A percentile compares a stretch with the other conserved stretches of the same genome.
Conservation (phyloP, 1,140 invertebrate genomes). For the Condylostylus longicornis region DNA sequence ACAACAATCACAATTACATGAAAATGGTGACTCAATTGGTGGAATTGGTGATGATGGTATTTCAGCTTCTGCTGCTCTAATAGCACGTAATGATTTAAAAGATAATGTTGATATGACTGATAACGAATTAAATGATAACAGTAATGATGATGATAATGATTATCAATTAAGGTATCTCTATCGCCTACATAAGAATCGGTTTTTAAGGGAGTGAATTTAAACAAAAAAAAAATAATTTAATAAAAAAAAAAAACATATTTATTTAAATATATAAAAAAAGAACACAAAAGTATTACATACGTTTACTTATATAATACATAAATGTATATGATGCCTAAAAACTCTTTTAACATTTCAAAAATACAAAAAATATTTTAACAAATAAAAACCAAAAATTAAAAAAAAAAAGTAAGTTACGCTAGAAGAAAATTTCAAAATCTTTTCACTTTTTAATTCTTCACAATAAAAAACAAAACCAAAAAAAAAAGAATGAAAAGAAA, state of each 20-base stretch:
- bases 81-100: background rate
- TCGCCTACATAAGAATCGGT: slow-evolving; percentile 7
- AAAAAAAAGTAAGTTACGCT: no score
- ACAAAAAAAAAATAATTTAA: background rate
- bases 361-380: no score
- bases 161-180: slow-evolving; percentile 6
- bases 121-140: background rate
- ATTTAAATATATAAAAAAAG: no score
- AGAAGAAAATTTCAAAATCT: no score
- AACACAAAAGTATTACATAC: no score
- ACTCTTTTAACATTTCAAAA: no score
- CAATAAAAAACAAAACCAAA: no score
- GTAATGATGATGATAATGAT: background rate
- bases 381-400: no score
- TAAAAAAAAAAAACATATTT: slow-evolving; percentile 2
- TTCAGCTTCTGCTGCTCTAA: background rate
- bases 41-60: background rate
- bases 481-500: no score
- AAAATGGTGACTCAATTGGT: background rate
- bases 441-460: no score
- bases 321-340: no score
- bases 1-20: slow-evolving; percentile 3
- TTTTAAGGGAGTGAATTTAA: slow-evolving; percentile 5
- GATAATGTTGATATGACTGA: background rate
- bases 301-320: no score